A percentile compares a stretch with the other conserved stretches of the same genome.
Evolutionary conservation across 2,797 vertebrate species (phyloP).

Genomic region (Clarias fuscus): DNA sequence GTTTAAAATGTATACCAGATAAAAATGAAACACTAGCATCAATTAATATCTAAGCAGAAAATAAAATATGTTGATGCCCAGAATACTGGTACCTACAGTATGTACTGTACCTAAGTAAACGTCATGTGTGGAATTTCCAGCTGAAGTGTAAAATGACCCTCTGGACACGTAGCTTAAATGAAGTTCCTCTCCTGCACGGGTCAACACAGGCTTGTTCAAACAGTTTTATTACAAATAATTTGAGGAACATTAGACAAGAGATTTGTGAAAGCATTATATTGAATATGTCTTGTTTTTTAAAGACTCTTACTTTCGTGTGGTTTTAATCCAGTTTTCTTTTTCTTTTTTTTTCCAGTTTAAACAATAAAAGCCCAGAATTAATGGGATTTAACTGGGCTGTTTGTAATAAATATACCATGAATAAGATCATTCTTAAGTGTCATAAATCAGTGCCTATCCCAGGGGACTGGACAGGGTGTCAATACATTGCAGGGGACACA

Average conservation of each 20-base stretch:
- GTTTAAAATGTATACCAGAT: background rate
- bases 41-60: background rate
- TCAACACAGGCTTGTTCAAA: background rate
- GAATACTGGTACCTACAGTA: too few relatives aligned
- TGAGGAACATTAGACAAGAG: background rate
- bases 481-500: too few relatives aligned
- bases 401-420: background rate
- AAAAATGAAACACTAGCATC: background rate
- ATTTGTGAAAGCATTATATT: background rate
- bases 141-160: background rate
- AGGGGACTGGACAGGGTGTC: too few relatives aligned
- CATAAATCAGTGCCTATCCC: background rate
- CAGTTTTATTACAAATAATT: background rate
- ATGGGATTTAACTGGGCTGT: background rate
- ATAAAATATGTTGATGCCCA: background rate
- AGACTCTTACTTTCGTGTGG: background rate
- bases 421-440: background rate
- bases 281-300: background rate
- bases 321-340: background rate
- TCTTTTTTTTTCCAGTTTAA: background rate
- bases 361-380: background rate
- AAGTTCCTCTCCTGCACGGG: background rate
- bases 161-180: background rate
- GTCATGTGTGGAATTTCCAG: background rate
- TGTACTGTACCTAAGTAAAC: background rate